A percentile compares a stretch with the other conserved stretches of the same genome.
Evolutionary conservation across 2,888 invertebrate genomes (phyloP).

Genomic region (Cephonodes hylas): DNA sequence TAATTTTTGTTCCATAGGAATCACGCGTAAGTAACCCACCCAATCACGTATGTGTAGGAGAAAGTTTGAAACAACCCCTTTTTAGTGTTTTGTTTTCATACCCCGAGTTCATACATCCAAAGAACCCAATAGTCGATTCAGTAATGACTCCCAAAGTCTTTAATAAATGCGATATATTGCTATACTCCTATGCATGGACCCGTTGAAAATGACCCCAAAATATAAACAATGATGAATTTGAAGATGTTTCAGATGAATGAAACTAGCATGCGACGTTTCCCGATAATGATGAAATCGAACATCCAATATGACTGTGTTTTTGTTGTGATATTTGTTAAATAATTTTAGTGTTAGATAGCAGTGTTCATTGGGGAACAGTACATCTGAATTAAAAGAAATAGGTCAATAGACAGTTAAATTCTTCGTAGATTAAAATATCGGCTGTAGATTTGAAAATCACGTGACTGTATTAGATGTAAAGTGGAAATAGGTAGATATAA

Average conservation of each 20-base stretch:
- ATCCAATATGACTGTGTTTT: not conserved
- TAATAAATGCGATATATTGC: slow-evolving; percentile 19
- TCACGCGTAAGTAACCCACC: slow-evolving; percentile 77
- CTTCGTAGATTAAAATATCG: not conserved
- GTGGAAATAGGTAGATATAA: not conserved
- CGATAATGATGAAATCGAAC: not conserved
- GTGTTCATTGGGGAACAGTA: not conserved
- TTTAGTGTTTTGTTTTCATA: slow-evolving; percentile 48
- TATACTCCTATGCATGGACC: slow-evolving; percentile 52
- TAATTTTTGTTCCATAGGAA: slow-evolving; percentile 79
- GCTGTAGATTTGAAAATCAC: not conserved
- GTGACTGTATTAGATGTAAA: not conserved
- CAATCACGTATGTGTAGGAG: slow-evolving; percentile 61
- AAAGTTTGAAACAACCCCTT: slow-evolving; percentile 64
- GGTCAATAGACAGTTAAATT: not conserved
- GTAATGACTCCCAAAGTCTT: slow-evolving; percentile 26
- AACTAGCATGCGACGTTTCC: not conserved
- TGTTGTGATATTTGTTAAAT: slow-evolving; percentile 1
- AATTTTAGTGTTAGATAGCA: not conserved
- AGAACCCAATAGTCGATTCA: slow-evolving; percentile 22
- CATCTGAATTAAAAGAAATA: not conserved
- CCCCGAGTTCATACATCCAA: slow-evolving; percentile 1
- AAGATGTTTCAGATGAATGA: not conserved
- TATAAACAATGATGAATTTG: not conserved
- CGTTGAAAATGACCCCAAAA: not conserved